Percentiles rank a stretch among this genome's conserved stretches.
Conservation (phyloP, 2,797 vertebrate genomes). For the Neomorphus geoffroyi region DNA sequence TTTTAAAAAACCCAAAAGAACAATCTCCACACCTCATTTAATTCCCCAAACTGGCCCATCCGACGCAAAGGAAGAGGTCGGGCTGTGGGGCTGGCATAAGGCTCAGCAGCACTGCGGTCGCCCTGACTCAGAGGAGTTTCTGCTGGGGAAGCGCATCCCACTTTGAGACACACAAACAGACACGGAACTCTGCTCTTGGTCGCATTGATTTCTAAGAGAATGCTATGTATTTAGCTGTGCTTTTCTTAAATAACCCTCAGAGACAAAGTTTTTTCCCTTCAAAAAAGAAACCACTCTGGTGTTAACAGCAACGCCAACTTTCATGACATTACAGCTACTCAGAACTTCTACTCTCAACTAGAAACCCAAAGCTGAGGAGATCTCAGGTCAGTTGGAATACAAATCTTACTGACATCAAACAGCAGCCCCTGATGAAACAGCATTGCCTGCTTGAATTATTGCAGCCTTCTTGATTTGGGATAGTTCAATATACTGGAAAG, state of each 20-base stretch:
- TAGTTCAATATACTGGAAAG: conserved; percentile 41
- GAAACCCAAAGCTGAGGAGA: background rate
- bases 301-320: background rate
- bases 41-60: background rate
- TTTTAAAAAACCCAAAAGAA: background rate
- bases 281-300: background rate
- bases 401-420: conserved; percentile 27
- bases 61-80: background rate
- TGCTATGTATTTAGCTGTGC: background rate
- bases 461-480: conserved; percentile 30
- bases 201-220: background rate
- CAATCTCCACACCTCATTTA: background rate
- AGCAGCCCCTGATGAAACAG: background rate
- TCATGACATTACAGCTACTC: background rate
- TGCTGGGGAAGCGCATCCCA: background rate
- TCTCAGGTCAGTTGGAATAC: conserved; percentile 6
- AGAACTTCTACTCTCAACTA: background rate
- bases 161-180: background rate
- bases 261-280: background rate
- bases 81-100: background rate
- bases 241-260: background rate
- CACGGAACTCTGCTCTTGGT: background rate
- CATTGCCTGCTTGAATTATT: conserved; percentile 22
- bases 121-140: background rate
- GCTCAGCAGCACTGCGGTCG: background rate